Evolutionary conservation across 2,888 invertebrate species (phyloP), one percentile per base, ranked within the genome.

Genomic region (Mylabris sibirica): DNA sequence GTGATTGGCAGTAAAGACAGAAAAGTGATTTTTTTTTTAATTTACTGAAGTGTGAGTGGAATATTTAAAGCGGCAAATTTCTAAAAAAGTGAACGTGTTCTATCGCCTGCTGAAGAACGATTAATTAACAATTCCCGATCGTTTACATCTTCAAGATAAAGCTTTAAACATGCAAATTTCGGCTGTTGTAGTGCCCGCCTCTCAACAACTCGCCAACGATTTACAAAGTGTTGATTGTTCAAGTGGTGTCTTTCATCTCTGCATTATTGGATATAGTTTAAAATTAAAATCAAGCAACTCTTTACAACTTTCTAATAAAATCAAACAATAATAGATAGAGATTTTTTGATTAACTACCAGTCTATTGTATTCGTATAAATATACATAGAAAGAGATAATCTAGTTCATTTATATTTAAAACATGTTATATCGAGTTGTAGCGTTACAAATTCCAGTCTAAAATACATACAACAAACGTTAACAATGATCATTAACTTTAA

Each of bases 331-430:
- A 41, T 38, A 60, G 60, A 60, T 34, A 12, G 17, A 22, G 53
- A 57, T 59, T 35, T 30, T 64, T 64, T 24, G 59, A 64, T 64
- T 6, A 59, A 59, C 53, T 30, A 57, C 11, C 8, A 34, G 59
- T 9, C 38, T 59, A 59, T 64, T 59, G 59, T 59, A 64, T 64
- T 64, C 64, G 9, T 6, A 30, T 8, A 30, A 30, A 30, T 30
- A 30, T n/a, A n/a, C n/a, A n/a, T 30, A 30, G 30, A 30, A 49
- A 26, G n/a, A 64, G 64, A 64, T 59, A 57, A 64, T 59, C 57
- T 64, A 30, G 64, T 59, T 59, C 59, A 64, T 59, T 59, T 64
- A 59, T 53, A 20, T 20, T 53, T 53, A 22, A 53, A 53, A 53
- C 11, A 20, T 8, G 11, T 59, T 35, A 5, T 57, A 49, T 22